Evolutionary conservation across 2,888 invertebrate species (phyloP).

Genomic region (Sinelater perroti): DNA sequence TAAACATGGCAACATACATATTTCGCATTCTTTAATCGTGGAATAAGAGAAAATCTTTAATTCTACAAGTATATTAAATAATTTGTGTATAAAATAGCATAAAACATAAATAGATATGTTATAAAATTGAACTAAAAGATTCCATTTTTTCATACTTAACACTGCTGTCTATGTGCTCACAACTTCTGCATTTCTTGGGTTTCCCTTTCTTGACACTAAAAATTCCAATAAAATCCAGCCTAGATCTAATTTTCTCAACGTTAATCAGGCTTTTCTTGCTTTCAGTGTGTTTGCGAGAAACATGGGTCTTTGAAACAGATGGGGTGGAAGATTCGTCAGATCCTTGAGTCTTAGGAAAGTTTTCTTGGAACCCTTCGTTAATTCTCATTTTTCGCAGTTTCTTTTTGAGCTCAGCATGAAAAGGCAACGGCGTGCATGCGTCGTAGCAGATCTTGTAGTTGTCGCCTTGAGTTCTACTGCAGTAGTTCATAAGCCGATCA

Average conservation of each 20-base stretch:
- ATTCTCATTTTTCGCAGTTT: slow-evolving; percentile 11
- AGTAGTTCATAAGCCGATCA: neutral
- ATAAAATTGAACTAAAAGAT: slow-evolving; percentile 24
- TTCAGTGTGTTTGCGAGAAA: neutral
- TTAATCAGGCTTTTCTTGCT: slow-evolving; percentile 21
- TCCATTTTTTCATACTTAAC: slow-evolving; percentile 36
- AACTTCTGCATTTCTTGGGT: slow-evolving; percentile 22
- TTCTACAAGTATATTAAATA: too few relatives aligned
- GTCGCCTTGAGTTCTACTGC: neutral
- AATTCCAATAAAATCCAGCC: slow-evolving; percentile 28
- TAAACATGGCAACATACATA: too few relatives aligned
- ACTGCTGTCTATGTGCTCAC: slow-evolving; percentile 21
- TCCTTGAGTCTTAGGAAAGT: neutral
- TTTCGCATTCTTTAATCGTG: too few relatives aligned
- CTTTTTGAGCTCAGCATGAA: slow-evolving; percentile 20
- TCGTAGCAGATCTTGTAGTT: neutral
- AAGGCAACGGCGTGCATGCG: neutral
- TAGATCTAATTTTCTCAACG: slow-evolving; percentile 30
- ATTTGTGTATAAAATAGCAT: neutral
- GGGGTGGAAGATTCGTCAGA: too few relatives aligned
- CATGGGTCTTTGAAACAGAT: neutral
- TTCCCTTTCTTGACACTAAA: slow-evolving; percentile 12
- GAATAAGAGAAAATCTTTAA: too few relatives aligned
- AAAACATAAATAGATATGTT: neutral
- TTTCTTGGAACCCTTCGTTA: neutral